Conservation (phyloP, 1,140 invertebrate species). For the Drosophila tristis region DNA sequence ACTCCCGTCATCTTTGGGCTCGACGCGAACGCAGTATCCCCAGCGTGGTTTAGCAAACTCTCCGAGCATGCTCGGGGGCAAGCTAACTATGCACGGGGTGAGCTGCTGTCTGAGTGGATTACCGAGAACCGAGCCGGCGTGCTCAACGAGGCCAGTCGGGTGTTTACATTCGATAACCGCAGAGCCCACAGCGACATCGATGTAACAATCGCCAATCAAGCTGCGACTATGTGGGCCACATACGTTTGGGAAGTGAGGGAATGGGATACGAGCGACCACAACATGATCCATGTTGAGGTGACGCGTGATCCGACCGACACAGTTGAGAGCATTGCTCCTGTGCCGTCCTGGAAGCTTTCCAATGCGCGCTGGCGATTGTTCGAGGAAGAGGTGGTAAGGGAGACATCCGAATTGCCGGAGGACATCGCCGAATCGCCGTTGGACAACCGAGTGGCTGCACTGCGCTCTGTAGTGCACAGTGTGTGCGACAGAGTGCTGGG, state of each 20-base stretch:
- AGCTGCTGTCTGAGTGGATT: slow-evolving; percentile 1
- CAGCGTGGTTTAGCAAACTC: slow-evolving; percentile 5
- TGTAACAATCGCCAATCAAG: slow-evolving; percentile 18
- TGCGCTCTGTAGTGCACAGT: not conserved
- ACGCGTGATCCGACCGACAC: too few species aligned
- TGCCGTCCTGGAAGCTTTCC: too few species aligned
- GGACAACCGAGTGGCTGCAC: slow-evolving; percentile 7
- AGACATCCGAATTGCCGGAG: not conserved
- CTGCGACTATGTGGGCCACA: slow-evolving; percentile 19
- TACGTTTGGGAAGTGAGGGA: slow-evolving; percentile 40
- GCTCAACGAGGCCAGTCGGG: too few species aligned
- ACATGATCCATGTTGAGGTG: not conserved
- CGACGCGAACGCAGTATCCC: slow-evolving; percentile 8
- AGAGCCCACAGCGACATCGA: slow-evolving; percentile 21
- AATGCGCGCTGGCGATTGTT: too few species aligned
- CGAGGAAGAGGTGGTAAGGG: too few species aligned
- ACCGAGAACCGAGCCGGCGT: too few species aligned
- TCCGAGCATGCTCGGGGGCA: not conserved
- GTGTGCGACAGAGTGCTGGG: not conserved
- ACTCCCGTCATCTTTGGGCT: slow-evolving; percentile 8
- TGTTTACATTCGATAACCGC: slow-evolving; percentile 21
- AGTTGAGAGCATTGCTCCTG: too few species aligned
- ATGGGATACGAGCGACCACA: too few species aligned
- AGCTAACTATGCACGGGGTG: not conserved
- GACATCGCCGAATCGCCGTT: slow-evolving; percentile 2